Percentiles rank a stretch among this genome's conserved stretches.
phyloP scores from a whole-genome alignment of 2,888 invertebrate genomes.

The Cephalotes varians region DNA sequence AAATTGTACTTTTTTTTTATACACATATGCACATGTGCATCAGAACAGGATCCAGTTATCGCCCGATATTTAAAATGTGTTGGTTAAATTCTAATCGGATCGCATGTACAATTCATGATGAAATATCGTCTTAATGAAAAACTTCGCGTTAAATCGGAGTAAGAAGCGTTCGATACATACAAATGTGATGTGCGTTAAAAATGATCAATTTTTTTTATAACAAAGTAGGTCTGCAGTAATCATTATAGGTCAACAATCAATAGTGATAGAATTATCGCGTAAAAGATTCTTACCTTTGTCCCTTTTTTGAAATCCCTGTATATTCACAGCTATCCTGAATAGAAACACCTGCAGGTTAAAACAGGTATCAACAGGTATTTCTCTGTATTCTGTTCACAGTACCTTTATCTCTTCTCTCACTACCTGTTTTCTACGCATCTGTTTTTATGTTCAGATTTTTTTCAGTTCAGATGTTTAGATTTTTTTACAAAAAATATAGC shows the following conservation, averaged over 20 bases:
- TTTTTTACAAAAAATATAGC: not conserved
- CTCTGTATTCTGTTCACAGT: not conserved
- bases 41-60: constrained; percentile 2
- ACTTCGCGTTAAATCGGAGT: not conserved
- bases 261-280: not conserved
- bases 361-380: not conserved
- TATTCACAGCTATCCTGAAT: too few species aligned
- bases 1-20: constrained; percentile 63
- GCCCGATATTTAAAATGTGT: constrained; percentile 38
- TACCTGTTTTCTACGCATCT: not conserved
- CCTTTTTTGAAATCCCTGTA: not conserved
- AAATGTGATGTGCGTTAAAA: not conserved
- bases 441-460: not conserved
- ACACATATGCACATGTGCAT: not conserved
- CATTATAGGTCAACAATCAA: too few species aligned
- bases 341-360: not conserved
- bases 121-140: constrained; percentile 11
- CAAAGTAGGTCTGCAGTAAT: not conserved
- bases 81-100: constrained; percentile 39
- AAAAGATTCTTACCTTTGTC: not conserved
- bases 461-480: not conserved
- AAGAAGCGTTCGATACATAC: not conserved
- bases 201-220: not conserved
- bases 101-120: constrained; percentile 54
- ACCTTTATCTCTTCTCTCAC: not conserved